Base-by-base conservation (phyloP, 2,888 invertebrate genomes). In the Epistrophella euchroma region DNA sequence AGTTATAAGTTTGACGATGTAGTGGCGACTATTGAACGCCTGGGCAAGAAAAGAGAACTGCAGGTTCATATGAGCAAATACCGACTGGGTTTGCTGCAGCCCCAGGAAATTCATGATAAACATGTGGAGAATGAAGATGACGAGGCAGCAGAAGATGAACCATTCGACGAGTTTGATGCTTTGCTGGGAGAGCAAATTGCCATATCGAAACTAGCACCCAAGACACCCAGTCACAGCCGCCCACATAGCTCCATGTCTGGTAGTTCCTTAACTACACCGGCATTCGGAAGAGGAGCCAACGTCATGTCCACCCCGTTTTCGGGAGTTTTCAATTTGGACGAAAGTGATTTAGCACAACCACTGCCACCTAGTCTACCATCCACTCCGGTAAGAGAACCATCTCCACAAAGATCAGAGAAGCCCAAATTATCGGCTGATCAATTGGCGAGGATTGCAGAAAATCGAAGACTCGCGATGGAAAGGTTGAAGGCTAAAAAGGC, bases 1-100 rank as follows among this genome's bases (percentile, higher is more conserved):
- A 97, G 96, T 90, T 96, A 96, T 90, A 94, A 95, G 15, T 99
- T 98, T 92, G 96, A 96, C 90, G 98, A 98, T 91, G 96, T 97
- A 87, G 92, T 98, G 4, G 94, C 94, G n/a, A 94, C 94, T 90
- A 93, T 96, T 22, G 98, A 98, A 91, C 95, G 95, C 81, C 93
- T 99, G 1, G 98, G 98, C 0, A 94, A 94, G 66, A 98, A 98
- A 90, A 96, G 95, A 89, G 94, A 95, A 55, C 95, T 98, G 15
- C 95, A 96, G 93, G 95, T 95, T 0, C 95, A 95, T 88, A 92
- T 97, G 62, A 92, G 95, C 94, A 89, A 94, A 94, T 89, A 93
- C 94, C 89, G 92, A 93, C 55, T 91, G 90, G 93, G 92, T 93
- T 74, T 91, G 91, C 45, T 94, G 91, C 72, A 94, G 93, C 86